A percentile compares a stretch with the other conserved stretches of the same genome.
Conservation (phyloP, 2,888 invertebrate species). For the Oxytorus armatus region DNA sequence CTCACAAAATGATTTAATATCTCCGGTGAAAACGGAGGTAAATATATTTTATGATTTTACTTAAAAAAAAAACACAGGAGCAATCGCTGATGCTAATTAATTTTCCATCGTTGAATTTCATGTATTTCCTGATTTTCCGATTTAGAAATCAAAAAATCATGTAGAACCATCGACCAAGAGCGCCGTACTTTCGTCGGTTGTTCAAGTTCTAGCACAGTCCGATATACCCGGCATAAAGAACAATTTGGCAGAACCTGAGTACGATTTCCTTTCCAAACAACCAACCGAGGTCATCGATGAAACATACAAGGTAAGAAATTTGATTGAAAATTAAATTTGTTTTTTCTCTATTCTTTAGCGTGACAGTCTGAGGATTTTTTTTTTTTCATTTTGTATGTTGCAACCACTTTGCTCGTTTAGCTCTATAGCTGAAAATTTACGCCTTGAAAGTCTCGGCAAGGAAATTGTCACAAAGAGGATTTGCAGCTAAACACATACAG, state of each 20-base stretch:
- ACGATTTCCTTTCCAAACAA: slow-evolving; percentile 93
- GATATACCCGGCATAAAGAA: slow-evolving; percentile 86
- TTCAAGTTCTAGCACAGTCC: slow-evolving; percentile 85
- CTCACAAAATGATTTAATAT: slow-evolving; percentile 71
- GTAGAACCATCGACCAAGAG: slow-evolving; percentile 73
- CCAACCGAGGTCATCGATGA: slow-evolving; percentile 94
- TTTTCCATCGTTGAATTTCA: too few relatives aligned
- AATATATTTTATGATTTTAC: slow-evolving; percentile 8
- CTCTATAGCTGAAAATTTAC: too few relatives aligned
- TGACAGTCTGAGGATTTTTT: too few relatives aligned
- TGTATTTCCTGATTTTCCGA: background rate
- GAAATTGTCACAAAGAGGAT: too few relatives aligned
- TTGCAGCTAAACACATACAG: too few relatives aligned
- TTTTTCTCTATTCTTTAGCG: too few relatives aligned
- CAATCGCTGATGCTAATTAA: too few relatives aligned
- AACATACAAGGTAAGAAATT: slow-evolving; percentile 89
- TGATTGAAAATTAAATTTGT: background rate
- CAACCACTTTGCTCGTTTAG: too few relatives aligned
- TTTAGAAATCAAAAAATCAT: slow-evolving; percentile 71
- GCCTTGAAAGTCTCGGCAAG: too few relatives aligned
- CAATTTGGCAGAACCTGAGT: slow-evolving; percentile 92
- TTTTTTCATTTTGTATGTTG: too few relatives aligned
- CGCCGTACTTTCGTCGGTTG: slow-evolving; percentile 86
- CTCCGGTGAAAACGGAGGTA: slow-evolving; percentile 74
- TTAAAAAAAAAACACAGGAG: too few relatives aligned